phyloP scores from a whole-genome alignment of 2,113 vertebrate species.

The Zosterops pallidus region DNA sequence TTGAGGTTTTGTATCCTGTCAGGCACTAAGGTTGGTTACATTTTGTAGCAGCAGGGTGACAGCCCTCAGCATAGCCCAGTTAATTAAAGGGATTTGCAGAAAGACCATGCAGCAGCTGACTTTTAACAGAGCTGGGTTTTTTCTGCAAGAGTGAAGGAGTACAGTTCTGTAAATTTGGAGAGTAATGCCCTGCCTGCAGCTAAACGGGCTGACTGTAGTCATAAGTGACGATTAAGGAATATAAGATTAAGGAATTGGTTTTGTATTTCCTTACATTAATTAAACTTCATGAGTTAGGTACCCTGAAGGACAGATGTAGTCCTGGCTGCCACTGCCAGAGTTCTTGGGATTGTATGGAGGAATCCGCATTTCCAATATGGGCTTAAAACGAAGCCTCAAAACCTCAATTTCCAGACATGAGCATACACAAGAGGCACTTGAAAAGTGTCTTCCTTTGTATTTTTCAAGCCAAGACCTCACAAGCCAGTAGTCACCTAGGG shows the following conservation, averaged over 20 bases:
- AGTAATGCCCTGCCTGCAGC: background rate
- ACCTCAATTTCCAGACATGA: background rate
- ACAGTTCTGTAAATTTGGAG: background rate
- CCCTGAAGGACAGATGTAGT: background rate
- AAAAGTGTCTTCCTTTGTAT: background rate
- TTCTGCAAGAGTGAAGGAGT: background rate
- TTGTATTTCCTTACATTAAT: background rate
- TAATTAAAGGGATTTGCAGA: constrained; percentile 12
- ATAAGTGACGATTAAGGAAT: background rate
- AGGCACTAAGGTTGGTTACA: background rate
- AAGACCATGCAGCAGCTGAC: background rate
- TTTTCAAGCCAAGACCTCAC: background rate
- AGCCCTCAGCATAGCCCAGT: background rate
- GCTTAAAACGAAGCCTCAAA: background rate
- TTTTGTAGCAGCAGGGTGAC: background rate
- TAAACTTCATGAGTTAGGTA: background rate
- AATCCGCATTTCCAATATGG: background rate
- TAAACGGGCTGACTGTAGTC: background rate
- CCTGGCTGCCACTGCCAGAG: background rate
- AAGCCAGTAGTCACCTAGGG: fast-evolving
- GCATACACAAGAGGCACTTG: fast-evolving
- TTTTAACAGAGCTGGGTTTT: background rate
- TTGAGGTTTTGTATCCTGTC: constrained; percentile 16
- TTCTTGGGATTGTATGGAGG: background rate
- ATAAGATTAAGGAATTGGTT: background rate